Base-by-base conservation (phyloP, 2,113 vertebrate genomes). In the Vombatus ursinus region DNA sequence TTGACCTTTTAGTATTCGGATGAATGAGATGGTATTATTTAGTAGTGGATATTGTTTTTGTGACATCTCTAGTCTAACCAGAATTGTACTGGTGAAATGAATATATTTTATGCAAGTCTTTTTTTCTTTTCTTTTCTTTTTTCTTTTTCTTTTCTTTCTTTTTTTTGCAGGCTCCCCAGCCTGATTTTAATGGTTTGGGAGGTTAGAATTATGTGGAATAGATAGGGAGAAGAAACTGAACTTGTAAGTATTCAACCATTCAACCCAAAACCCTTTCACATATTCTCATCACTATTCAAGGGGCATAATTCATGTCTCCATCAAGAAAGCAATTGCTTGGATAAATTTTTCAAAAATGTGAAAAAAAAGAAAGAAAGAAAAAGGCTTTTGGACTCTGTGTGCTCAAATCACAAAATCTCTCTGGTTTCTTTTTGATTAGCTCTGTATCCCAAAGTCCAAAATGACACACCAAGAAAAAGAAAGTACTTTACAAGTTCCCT, bases 231-330 rank as follows among this genome's bases (percentile, higher is more conserved):
- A 95, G 94, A 89, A 96, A 50, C 91, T 26, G 49, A 94, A 84
- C 93, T 37, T 95, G 93, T 97, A 95, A 96, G 92, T 94, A 95
- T 96, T 97, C 95, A 77, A 90, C 94, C 90, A 95, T 97, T 97
- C 94, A 97, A 68, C 14, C 94, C 92, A 53, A 93, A 97, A 93
- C 77, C 48, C 91, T 96, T 97, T 98, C 68, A 96, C 96, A 96
- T 92, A 53, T 94, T 96, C 96, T 98, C 93, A 96, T 97, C 95
- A 91, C 91, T 57, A 96, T 96, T 97, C 96, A 96, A 96, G 50
- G 96, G 92, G 52, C 93, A 53, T 96, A 97, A 97, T 96, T 97
- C 93, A 90, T 95, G 94, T 95, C 95, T 96, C 96, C 92, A 96
- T 98, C 96, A 96, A 95, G 92, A 97, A 96, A 97, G 94, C 94